Percentiles rank a stretch among this genome's conserved stretches.
Evolutionary conservation across 1,140 invertebrate species (phyloP).

Genomic region (Drosophila quadrilineata): DNA sequence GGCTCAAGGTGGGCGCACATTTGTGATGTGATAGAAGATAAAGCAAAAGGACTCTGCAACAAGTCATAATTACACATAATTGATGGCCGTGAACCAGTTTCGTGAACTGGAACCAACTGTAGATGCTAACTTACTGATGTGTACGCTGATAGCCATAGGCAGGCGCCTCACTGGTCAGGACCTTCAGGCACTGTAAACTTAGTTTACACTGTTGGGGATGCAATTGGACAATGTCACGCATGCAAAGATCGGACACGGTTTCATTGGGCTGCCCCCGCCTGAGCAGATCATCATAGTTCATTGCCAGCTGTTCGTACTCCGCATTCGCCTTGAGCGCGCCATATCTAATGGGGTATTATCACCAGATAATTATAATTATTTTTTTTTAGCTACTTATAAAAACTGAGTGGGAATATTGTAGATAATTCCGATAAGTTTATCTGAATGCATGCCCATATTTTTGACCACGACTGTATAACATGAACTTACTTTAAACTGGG

Average conservation of each 20-base stretch:
- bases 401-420: too few relatives aligned
- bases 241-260: slow-evolving; percentile 55
- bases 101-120: neutral
- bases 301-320: slow-evolving; percentile 58
- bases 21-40: slow-evolving; percentile 67
- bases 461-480: neutral
- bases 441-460: too few relatives aligned
- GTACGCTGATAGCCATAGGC: slow-evolving; percentile 70
- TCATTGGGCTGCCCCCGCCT: slow-evolving; percentile 48
- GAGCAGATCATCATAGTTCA: slow-evolving; percentile 46
- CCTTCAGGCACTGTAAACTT: slow-evolving; percentile 31
- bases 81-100: neutral
- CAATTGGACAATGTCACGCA: slow-evolving; percentile 48
- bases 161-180: slow-evolving; percentile 48
- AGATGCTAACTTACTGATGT: slow-evolving; percentile 59
- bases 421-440: too few relatives aligned
- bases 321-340: slow-evolving; percentile 55
- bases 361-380: neutral
- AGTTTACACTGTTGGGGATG: slow-evolving; percentile 32
- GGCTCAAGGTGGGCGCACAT: slow-evolving; percentile 54
- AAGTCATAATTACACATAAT: neutral
- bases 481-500: slow-evolving; percentile 29
- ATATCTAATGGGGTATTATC: slow-evolving; percentile 7
- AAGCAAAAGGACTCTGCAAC: slow-evolving; percentile 61
- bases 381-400: neutral